These are phyloP conservation scores for Phoenoteleia sp. DNA, from an alignment of 2,888 invertebrate species.

Conservation along the genomic window DNA sequence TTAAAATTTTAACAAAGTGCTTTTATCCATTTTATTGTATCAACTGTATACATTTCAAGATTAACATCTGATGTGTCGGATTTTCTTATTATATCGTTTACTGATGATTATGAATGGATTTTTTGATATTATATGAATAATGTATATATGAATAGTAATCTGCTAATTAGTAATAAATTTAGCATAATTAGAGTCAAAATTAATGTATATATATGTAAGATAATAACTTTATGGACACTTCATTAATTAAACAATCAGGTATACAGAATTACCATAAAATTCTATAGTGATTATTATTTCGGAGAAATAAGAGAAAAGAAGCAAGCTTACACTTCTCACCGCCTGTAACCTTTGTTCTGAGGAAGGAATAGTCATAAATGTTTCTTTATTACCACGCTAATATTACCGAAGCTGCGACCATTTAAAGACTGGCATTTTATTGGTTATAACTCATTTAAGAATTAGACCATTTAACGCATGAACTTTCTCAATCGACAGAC, in stretches of 20 bases:
- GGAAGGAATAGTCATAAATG: conserved; percentile 80
- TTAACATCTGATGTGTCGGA: too few relatives aligned
- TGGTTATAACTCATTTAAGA: conserved; percentile 83
- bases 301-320: conserved; percentile 69
- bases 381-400: conserved; percentile 83
- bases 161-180: not conserved
- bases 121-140: too few relatives aligned
- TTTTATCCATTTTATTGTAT: too few relatives aligned
- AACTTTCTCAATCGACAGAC: conserved; percentile 81
- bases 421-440: conserved; percentile 82
- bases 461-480: conserved; percentile 83
- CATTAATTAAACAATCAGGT: conserved; percentile 79
- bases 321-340: conserved; percentile 38
- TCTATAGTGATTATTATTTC: conserved; percentile 75
- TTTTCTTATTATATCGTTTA: too few relatives aligned
- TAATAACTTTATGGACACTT: conserved; percentile 50
- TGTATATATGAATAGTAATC: too few relatives aligned
- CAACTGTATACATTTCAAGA: too few relatives aligned
- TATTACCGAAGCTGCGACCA: conserved; percentile 81
- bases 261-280: conserved; percentile 77
- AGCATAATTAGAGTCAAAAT: not conserved
- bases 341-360: conserved; percentile 64
- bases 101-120: too few relatives aligned
- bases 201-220: conserved; percentile 1
- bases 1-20: too few relatives aligned